Evolutionary conservation across 2,888 invertebrate genomes (phyloP).

Genomic region (Himalopsyche anomala): DNA sequence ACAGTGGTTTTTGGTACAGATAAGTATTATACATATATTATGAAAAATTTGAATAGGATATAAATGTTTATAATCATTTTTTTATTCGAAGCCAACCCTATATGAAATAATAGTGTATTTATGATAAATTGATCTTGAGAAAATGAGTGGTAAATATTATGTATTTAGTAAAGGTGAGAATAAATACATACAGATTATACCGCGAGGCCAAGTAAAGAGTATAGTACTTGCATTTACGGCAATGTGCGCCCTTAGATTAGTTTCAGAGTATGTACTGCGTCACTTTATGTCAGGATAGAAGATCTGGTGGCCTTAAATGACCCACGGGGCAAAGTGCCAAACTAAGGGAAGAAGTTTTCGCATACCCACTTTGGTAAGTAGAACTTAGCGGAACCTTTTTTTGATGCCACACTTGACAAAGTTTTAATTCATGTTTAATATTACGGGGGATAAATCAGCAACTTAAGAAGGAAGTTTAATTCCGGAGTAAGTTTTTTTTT

Average conservation of each 20-base stretch:
- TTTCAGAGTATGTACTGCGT: constrained; percentile 3
- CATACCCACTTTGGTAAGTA: constrained; percentile 38
- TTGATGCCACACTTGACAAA: constrained; percentile 42
- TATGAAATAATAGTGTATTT: no score
- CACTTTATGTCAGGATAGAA: constrained; percentile 16
- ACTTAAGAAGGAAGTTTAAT: constrained; percentile 15
- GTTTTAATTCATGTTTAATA: constrained; percentile 43
- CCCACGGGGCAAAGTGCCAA: constrained; percentile 56
- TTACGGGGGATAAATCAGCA: constrained; percentile 17
- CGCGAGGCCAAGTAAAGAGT: background rate
- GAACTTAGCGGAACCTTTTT: constrained; percentile 27
- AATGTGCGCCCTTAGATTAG: constrained; percentile 16
- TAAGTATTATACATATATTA: no score
- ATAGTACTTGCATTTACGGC: background rate
- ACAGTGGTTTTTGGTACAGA: no score
- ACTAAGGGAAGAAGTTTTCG: constrained; percentile 44
- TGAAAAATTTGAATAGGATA: no score
- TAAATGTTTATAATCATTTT: no score
- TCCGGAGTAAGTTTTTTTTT: constrained; percentile 4
- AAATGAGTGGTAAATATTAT: no score
- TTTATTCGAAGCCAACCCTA: no score
- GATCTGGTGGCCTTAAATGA: constrained; percentile 44
- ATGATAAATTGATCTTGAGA: no score
- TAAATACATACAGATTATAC: background rate
- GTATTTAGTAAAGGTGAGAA: background rate